A percentile compares a stretch with the other conserved stretches of the same genome.
Conservation (phyloP, 2,888 invertebrate genomes). For the Drosophila antonietae region DNA sequence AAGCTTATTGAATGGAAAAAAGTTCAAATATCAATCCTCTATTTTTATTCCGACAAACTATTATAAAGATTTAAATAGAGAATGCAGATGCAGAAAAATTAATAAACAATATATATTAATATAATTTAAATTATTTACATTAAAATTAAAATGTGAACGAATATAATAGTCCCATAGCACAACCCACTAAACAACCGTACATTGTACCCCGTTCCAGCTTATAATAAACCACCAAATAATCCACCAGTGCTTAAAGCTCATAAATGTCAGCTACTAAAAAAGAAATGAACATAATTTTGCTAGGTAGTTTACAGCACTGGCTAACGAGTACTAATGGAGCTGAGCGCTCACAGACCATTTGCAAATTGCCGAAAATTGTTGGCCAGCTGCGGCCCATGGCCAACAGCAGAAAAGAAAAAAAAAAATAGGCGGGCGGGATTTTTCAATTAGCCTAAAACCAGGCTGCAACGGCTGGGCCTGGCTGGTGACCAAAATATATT, state of each 20-base stretch:
- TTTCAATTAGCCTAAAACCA: slow-evolving; percentile 82
- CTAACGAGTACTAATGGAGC: slow-evolving; percentile 37
- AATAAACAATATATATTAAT: too few relatives aligned
- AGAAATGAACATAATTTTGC: slow-evolving; percentile 27
- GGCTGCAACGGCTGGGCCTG: slow-evolving; percentile 36
- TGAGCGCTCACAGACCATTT: slow-evolving; percentile 39
- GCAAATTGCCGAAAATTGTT: slow-evolving; percentile 58
- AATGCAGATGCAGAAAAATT: too few relatives aligned
- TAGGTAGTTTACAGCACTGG: slow-evolving; percentile 6
- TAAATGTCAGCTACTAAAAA: slow-evolving; percentile 28
- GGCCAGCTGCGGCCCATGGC: slow-evolving; percentile 43
- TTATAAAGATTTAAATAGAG: too few relatives aligned
- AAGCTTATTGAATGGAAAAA: neutral
- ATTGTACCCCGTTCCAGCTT: neutral
- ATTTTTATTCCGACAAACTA: too few relatives aligned
- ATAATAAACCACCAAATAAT: slow-evolving; percentile 6
- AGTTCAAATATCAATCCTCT: too few relatives aligned
- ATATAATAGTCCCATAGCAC: neutral
- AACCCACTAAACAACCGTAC: too few relatives aligned
- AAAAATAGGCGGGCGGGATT: slow-evolving; percentile 36
- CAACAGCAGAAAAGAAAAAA: neutral
- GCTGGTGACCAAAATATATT: slow-evolving; percentile 67
- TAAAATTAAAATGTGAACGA: too few relatives aligned
- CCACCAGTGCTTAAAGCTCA: slow-evolving; percentile 13
- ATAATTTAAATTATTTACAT: too few relatives aligned